Percentiles rank a stretch among this genome's conserved stretches.
Evolutionary conservation across 2,797 vertebrate genomes (phyloP).

Genomic region (Vultur gryphus): DNA sequence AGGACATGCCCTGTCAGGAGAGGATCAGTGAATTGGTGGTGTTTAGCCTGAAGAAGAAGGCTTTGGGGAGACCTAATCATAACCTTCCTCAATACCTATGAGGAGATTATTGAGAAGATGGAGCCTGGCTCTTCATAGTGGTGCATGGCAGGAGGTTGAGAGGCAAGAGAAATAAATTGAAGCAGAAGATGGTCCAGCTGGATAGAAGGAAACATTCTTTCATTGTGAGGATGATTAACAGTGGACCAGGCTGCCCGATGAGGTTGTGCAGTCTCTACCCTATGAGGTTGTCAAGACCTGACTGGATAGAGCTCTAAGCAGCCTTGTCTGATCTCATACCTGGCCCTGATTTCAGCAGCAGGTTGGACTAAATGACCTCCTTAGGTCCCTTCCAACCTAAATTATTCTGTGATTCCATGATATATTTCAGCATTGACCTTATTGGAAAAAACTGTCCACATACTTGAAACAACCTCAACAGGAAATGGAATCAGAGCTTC

Average conservation of each 20-base stretch:
- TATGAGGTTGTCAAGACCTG: background rate
- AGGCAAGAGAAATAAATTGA: background rate
- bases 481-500: background rate
- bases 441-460: background rate
- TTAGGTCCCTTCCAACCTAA: background rate
- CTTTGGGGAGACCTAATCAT: background rate
- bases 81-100: background rate
- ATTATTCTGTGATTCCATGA: background rate
- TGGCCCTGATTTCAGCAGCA: background rate
- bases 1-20: background rate
- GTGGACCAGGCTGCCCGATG: background rate
- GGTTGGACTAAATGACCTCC: background rate
- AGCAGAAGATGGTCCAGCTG: background rate
- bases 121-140: background rate
- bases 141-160: background rate
- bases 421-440: background rate
- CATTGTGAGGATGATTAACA: fast-evolving
- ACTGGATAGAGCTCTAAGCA: background rate
- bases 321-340: background rate
- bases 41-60: background rate
- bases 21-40: background rate
- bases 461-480: background rate
- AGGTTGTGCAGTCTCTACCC: background rate
- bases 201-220: background rate
- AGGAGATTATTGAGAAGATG: background rate